Percentiles rank a stretch among this genome's conserved stretches.
Conservation (phyloP, 2,797 vertebrate genomes). For the Pempheris klunzingeri region DNA sequence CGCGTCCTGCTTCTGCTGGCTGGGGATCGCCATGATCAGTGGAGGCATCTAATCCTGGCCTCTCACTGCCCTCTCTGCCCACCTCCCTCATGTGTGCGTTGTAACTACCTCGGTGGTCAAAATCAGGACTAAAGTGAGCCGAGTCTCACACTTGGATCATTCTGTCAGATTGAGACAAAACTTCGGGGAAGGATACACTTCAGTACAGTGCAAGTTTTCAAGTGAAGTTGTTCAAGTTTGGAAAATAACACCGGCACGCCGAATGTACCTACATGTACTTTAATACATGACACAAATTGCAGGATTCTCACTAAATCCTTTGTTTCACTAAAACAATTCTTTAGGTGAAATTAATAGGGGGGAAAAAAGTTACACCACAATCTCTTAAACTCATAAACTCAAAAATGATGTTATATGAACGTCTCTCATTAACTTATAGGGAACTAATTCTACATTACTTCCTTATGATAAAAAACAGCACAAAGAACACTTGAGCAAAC, state of each 20-base stretch:
- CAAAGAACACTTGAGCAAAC: not conserved
- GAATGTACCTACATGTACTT: not conserved
- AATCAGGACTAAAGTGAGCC: constrained; percentile 11
- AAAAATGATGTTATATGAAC: not conserved
- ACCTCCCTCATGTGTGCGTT: constrained; percentile 32
- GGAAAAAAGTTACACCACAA: no score
- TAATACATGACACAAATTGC: no score
- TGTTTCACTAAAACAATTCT: no score
- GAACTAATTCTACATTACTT: not conserved
- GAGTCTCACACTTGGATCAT: not conserved
- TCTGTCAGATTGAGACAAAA: constrained; percentile 1
- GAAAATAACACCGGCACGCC: not conserved
- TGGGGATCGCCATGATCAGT: constrained; percentile 46
- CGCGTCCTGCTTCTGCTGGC: constrained; percentile 21
- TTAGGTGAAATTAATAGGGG: no score
- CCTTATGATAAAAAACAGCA: no score
- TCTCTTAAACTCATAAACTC: not conserved
- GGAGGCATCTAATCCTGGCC: constrained; percentile 57
- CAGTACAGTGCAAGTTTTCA: not conserved
- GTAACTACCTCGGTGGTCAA: constrained; percentile 11
- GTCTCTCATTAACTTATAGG: not conserved
- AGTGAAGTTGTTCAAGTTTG: not conserved
- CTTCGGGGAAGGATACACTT: not conserved
- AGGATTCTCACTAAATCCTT: not conserved
- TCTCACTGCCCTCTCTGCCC: constrained; percentile 11